Conservation (phyloP, 2,888 invertebrate species). For the Polia nebulosa region DNA sequence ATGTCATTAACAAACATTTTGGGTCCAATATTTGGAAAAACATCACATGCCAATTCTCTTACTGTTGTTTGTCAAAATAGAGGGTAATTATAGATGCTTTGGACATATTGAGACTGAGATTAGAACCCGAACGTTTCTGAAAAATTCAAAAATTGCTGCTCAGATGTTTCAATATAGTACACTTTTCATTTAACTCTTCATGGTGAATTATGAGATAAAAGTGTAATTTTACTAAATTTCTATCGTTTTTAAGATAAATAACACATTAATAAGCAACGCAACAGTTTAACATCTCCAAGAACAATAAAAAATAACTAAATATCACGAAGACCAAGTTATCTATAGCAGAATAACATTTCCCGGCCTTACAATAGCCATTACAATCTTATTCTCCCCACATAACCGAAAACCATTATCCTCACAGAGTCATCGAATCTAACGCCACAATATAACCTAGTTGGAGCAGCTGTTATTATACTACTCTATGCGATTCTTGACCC, state of each 20-base stretch:
- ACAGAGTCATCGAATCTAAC: slow-evolving; percentile 35
- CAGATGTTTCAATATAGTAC: no score
- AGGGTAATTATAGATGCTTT: neutral
- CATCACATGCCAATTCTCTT: neutral
- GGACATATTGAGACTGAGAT: neutral
- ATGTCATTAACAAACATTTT: neutral
- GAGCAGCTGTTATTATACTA: slow-evolving; percentile 58
- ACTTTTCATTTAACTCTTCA: no score
- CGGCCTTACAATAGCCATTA: slow-evolving; percentile 2
- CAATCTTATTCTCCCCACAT: slow-evolving; percentile 26
- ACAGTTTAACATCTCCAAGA: neutral
- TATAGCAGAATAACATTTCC: neutral
- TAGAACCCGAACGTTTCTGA: neutral
- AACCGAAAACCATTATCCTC: slow-evolving; percentile 36
- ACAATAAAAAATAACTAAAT: neutral
- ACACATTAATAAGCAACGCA: no score
- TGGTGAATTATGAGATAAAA: no score
- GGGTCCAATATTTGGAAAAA: no score
- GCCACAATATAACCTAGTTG: slow-evolving; percentile 29
- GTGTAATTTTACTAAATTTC: no score
- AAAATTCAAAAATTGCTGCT: no score
- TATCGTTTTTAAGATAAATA: no score
- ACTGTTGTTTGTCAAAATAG: neutral
- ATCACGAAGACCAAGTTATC: neutral
- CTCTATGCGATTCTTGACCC: slow-evolving; percentile 87